Evolutionary conservation across 2,113 vertebrate species (phyloP).

Genomic region (Nothocercus nigrocapillus): DNA sequence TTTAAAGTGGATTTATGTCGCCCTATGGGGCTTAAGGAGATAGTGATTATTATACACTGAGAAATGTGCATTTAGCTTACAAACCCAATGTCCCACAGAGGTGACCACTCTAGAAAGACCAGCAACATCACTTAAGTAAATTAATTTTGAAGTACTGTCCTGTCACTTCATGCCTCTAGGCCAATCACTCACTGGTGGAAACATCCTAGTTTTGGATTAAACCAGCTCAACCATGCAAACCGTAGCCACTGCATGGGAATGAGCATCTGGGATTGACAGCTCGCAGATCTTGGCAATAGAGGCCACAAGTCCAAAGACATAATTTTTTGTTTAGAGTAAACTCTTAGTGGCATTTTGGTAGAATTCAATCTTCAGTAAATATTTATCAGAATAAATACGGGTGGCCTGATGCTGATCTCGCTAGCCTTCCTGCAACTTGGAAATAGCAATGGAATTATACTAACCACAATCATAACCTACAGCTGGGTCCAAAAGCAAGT

Average conservation of each 20-base stretch:
- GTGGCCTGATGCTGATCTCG: background rate
- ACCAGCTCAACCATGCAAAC: slow-evolving; percentile 91
- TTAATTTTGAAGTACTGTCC: slow-evolving; percentile 91
- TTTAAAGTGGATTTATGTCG: slow-evolving; percentile 49
- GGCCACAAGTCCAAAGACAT: slow-evolving; percentile 79
- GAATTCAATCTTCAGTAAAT: slow-evolving; percentile 41
- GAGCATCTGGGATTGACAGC: slow-evolving; percentile 86
- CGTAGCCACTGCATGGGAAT: slow-evolving; percentile 80
- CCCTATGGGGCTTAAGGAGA: slow-evolving; percentile 51
- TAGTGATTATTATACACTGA: slow-evolving; percentile 73
- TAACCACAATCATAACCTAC: background rate
- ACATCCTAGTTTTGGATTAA: slow-evolving; percentile 83
- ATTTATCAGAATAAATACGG: slow-evolving; percentile 39
- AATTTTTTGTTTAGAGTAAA: slow-evolving; percentile 77
- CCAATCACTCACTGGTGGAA: slow-evolving; percentile 81
- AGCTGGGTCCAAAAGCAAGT: background rate
- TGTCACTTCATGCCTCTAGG: slow-evolving; percentile 88
- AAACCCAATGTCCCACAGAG: slow-evolving; percentile 80
- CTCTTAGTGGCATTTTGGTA: slow-evolving; percentile 62
- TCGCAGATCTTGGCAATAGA: slow-evolving; percentile 78
- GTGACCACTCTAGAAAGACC: slow-evolving; percentile 79
- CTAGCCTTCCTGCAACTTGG: background rate
- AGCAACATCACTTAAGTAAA: slow-evolving; percentile 88
- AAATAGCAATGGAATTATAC: background rate
- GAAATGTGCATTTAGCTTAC: slow-evolving; percentile 80